Evolutionary conservation across 1,140 invertebrate species (phyloP).

Genomic region (Anagrus nilaparvatae): DNA sequence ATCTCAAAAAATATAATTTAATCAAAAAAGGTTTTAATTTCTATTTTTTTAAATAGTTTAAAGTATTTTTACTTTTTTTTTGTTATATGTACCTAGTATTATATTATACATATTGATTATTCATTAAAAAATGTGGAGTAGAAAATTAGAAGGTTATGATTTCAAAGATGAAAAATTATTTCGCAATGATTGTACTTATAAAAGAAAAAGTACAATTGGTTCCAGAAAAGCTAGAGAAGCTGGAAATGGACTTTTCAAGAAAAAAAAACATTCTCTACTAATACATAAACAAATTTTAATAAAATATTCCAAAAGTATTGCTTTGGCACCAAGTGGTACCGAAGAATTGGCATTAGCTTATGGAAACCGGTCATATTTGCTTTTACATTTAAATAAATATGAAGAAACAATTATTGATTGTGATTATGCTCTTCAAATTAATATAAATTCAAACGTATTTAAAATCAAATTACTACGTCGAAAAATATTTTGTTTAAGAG

Average conservation of each 20-base stretch:
- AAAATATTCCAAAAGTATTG: slow-evolving; percentile 51
- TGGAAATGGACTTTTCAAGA: slow-evolving; percentile 16
- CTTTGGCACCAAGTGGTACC: slow-evolving; percentile 43
- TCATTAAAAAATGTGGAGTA: too few species aligned
- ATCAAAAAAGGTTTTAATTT: too few species aligned
- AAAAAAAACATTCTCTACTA: neutral
- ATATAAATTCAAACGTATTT: slow-evolving; percentile 25
- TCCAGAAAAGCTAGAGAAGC: slow-evolving; percentile 14
- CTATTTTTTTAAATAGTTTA: too few species aligned
- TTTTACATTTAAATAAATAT: slow-evolving; percentile 52
- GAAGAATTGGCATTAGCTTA: slow-evolving; percentile 50
- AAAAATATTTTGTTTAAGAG: slow-evolving; percentile 18
- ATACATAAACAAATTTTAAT: slow-evolving; percentile 24
- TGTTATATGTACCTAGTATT: too few species aligned
- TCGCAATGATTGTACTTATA: too few species aligned
- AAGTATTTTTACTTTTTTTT: too few species aligned
- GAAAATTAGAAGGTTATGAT: too few species aligned
- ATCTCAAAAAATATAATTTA: too few species aligned
- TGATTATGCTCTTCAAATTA: slow-evolving; percentile 21
- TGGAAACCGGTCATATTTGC: slow-evolving; percentile 59
- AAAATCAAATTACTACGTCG: slow-evolving; percentile 21
- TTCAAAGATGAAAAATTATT: too few species aligned
- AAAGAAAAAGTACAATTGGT: too few species aligned
- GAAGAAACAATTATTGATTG: slow-evolving; percentile 47
- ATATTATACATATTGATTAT: too few species aligned